Evolutionary conservation across 1,140 invertebrate species (phyloP), one percentile per base, ranked within the genome.

Genomic region (Micrasema minimum): DNA sequence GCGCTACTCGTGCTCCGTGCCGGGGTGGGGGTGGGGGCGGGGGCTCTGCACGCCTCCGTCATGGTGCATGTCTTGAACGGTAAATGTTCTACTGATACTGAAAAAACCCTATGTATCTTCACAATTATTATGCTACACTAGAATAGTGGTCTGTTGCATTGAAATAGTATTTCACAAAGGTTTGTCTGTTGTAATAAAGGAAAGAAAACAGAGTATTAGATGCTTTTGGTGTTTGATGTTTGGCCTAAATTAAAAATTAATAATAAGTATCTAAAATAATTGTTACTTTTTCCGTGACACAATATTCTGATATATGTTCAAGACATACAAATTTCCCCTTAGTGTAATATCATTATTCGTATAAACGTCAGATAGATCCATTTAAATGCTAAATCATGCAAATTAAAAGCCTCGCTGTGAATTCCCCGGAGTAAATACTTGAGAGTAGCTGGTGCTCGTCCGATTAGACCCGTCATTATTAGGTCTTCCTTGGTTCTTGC

Each of bases 1-100:
- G n/a, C 90, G 90, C 76, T 91, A 91, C 80, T 90, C 89, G 2
- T 91, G 90, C 78, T 83, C 86, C 69, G 88, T 90, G 66, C 41
- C 22, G 23, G 38, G 14, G 1, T 11, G 5, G 12, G n/a, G n/a
- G n/a, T n/a, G n/a, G n/a, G n/a, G n/a, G n/a, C n/a, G n/a, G n/a
- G n/a, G n/a, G n/a, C n/a, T n/a, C 41, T 46, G 41, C 41, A 85
- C 37, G 87, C 88, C 35, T 87, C 82, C 3, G 85, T 89, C 75
- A 86, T 87, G 59, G 87, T 89, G 37, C 88, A 89, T 72, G 87
- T 89, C 65, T 80, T 89, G 45, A 89, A 89, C 82, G 88, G 88
- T 89, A 80, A 84, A 7, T 31, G 7, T 31, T 31, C 26, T 31
- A 2, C 26, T 7, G 26, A 4, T 31, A 31, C 2, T 4, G 26